Conservation (phyloP, 2,888 invertebrate species). For the Amblyteles armatorius region DNA sequence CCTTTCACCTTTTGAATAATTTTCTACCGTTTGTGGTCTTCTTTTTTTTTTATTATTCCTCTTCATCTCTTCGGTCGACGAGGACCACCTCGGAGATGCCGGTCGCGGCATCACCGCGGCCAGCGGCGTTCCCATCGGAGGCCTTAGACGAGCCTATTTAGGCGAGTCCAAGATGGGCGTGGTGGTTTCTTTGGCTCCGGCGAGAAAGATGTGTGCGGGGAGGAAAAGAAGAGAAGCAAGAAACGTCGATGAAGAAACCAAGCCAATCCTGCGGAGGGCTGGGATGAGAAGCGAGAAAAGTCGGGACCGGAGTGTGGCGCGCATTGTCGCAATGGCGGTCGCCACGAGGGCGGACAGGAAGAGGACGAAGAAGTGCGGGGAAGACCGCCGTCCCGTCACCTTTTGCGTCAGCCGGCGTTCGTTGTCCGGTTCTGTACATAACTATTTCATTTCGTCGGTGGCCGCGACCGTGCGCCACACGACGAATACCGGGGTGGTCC, state of each 20-base stretch:
- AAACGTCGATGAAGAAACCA: conserved; percentile 15
- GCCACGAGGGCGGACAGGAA: not conserved
- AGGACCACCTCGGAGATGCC: conserved; percentile 53
- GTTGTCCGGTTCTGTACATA: conserved; percentile 51
- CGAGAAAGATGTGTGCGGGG: conserved; percentile 18
- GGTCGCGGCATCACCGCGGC: conserved; percentile 37
- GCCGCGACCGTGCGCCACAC: conserved; percentile 51
- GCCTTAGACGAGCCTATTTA: conserved; percentile 50
- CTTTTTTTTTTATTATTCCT: not conserved
- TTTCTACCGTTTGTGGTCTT: not conserved
- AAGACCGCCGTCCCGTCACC: conserved; percentile 61
- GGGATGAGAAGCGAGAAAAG: conserved; percentile 56
- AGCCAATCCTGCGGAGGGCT: not conserved
- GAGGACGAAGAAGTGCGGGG: conserved; percentile 45
- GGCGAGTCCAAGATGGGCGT: conserved; percentile 64
- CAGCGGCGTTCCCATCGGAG: conserved; percentile 1
- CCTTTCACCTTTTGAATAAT: conserved; percentile 11
- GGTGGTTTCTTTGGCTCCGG: conserved; percentile 49
- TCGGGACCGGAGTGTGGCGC: conserved; percentile 34
- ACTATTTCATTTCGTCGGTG: conserved; percentile 70
- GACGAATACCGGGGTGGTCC: conserved; percentile 80
- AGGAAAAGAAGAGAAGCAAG: not conserved
- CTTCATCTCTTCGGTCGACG: conserved; percentile 41
- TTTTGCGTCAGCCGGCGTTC: conserved; percentile 30
- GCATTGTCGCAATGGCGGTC: conserved; percentile 52